A percentile compares a stretch with the other conserved stretches of the same genome.
Conservation (phyloP, 2,888 invertebrate genomes). For the Cordylochernes scorpioides region DNA sequence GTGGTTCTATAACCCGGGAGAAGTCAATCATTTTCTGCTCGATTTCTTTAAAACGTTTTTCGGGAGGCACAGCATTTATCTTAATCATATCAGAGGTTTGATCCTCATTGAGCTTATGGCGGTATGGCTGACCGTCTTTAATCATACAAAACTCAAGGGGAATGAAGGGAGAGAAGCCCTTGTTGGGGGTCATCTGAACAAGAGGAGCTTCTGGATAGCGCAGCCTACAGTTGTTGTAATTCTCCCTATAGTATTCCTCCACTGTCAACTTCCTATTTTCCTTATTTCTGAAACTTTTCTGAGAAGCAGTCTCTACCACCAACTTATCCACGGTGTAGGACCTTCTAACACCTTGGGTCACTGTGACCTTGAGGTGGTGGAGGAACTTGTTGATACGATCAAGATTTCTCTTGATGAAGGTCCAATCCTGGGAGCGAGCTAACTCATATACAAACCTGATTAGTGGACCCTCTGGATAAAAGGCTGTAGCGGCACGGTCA, state of each 20-base stretch:
- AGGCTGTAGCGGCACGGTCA: constrained; percentile 10
- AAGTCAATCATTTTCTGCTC: constrained; percentile 1
- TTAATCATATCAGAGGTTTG: constrained; percentile 12
- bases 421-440: background rate
- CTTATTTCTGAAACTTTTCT: constrained; percentile 5
- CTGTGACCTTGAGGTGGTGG: constrained; percentile 19
- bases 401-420: too few species aligned
- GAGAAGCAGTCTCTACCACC: constrained; percentile 3
- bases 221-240: constrained; percentile 2
- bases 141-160: constrained; percentile 12
- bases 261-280: constrained; percentile 5
- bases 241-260: constrained; percentile 5
- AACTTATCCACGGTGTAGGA: constrained; percentile 6
- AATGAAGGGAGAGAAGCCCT: constrained; percentile 3
- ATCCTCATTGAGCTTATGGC: constrained; percentile 8
- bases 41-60: constrained; percentile 7
- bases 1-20: constrained; percentile 1
- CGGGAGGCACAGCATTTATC: constrained; percentile 8
- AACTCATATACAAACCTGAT: constrained; percentile 5
- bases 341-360: constrained; percentile 6
- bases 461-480: constrained; percentile 6
- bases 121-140: constrained; percentile 10
- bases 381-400: constrained; percentile 19
- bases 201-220: constrained; percentile 9
- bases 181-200: constrained; percentile 7